Conservation (phyloP, 2,113 vertebrate genomes). For the Clarias macrocephalus region DNA sequence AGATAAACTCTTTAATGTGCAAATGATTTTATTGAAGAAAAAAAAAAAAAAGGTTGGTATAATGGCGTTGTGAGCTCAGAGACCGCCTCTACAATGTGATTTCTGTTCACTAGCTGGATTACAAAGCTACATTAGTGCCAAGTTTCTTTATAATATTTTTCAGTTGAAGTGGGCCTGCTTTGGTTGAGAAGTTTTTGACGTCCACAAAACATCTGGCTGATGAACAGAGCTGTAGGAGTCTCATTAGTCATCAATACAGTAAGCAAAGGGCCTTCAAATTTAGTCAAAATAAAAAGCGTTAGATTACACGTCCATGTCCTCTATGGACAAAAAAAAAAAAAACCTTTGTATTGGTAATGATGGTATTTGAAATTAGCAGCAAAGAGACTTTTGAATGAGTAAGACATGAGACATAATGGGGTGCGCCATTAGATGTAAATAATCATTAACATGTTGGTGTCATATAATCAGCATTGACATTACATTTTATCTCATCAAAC, state of each 20-base stretch:
- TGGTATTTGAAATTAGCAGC: neutral
- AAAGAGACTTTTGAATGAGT: neutral
- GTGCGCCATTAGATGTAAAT: neutral
- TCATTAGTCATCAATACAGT: neutral
- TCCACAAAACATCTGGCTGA: neutral
- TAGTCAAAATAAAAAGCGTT: neutral
- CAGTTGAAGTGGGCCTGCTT: neutral
- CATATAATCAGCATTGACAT: neutral
- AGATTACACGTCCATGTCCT: neutral
- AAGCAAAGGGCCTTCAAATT: neutral
- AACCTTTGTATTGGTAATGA: too few relatives aligned
- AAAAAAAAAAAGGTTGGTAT: slow-evolving; percentile 29
- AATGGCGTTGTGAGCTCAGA: slow-evolving; percentile 25
- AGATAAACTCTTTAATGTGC: slow-evolving; percentile 8
- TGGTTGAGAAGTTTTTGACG: neutral
- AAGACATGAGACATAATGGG: neutral
- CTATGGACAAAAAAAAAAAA: neutral
- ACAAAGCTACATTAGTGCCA: neutral
- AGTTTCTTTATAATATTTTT: neutral
- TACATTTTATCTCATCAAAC: too few relatives aligned
- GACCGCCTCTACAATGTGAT: slow-evolving; percentile 31
- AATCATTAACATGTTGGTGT: neutral
- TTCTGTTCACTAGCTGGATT: neutral
- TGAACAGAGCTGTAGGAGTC: neutral
- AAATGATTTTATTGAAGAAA: slow-evolving; percentile 8